Evolutionary conservation across 1,140 invertebrate species (phyloP), one percentile per base, ranked within the genome.

Genomic region (Pentalonia nigronervosa): DNA sequence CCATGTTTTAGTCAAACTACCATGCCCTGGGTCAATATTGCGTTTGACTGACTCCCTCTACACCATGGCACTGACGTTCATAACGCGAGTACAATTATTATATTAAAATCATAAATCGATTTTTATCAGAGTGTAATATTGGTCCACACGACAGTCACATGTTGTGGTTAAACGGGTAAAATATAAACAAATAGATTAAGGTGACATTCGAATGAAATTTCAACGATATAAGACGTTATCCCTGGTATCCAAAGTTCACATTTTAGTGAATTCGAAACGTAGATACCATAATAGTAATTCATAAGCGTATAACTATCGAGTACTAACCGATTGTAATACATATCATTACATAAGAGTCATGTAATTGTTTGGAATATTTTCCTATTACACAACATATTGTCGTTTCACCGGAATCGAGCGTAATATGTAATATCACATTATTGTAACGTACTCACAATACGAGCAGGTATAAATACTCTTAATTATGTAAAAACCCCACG

Each of bases 341-440:
- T 41, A 41, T 25, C 23, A 83, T 88, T 88, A n/a, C 23, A 34
- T 50, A 88, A 88, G 30, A 48, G 48, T 88, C n/a, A 47, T 48
- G 50, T 41, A 41, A 41, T 48, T 41, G 30, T 88, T 88, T 88
- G 30, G 48, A 88, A 48, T 88, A 50, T 88, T 88, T 88, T 20
- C 86, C 86, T 88, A 48, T 87, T 87, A 48, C 25, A 87, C 45
- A 88, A 41, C 30, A 76, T 76, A 76, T 76, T 53, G 41, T 84
- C 25, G 45, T 88, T 88, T n/a, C 86, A 50, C 17, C 34, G 30
- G 20, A 50, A 87, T 48, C 11, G 23, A 88, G 14, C 17, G 7
- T 88, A 48, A 41, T 88, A 84, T 23, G n/a, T 88, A 88, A 88
- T 48, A 88, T 34, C 6, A 84, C 41, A 21, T n/a, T 86, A 50